Base-by-base conservation (phyloP, 1,140 invertebrate genomes). In the Anagrus nilaparvatae region DNA sequence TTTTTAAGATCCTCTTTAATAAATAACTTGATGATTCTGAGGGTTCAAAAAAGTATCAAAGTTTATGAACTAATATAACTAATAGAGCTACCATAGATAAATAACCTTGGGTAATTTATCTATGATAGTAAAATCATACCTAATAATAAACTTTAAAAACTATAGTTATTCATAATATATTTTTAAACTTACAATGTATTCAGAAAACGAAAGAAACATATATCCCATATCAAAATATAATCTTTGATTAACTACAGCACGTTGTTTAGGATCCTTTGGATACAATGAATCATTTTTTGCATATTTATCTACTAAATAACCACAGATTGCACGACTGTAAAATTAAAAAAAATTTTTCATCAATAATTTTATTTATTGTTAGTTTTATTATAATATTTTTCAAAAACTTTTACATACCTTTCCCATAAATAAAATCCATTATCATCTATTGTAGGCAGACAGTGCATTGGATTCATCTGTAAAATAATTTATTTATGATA, bases 201-300 rank as follows among this genome's bases (percentile, higher is more conserved):
- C 76, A 13, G 54, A 59, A 43, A 82, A 78, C 47, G 73, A 61
- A 35, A 75, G 67, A 58, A 80, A 83, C 10, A 88, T 62, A 2
- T 71, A 76, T 19, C 78, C 78, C 48, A 77, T 59, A 52, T 87
- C 83, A 58, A 88, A 89, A 52, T 79, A 78, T 19, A 89, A 62
- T 45, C 81, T 69, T 50, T 82, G 77, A 56, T 88, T 78, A 8
- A 89, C 73, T 1, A 82, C 0, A 5, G 82, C 84, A 35, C 81
- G 72, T 46, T 75, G 59, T 50, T 78, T 75, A 1, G 75, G 67
- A 46, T 81, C 75, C 51, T 75, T 77, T 10, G 82, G 84, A 59
- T 82, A 85, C 14, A 85, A 60, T 2, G 64, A 65, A 52, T 75
- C 76, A 48, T 79, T 71, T 54, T 83, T 81, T 23, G 69, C 79